Percentiles rank a stretch among this genome's conserved stretches.
These are phyloP conservation scores for Vanessa cardui DNA, from an alignment of 2,888 invertebrate genomes.

Conservation along the genomic window DNA sequence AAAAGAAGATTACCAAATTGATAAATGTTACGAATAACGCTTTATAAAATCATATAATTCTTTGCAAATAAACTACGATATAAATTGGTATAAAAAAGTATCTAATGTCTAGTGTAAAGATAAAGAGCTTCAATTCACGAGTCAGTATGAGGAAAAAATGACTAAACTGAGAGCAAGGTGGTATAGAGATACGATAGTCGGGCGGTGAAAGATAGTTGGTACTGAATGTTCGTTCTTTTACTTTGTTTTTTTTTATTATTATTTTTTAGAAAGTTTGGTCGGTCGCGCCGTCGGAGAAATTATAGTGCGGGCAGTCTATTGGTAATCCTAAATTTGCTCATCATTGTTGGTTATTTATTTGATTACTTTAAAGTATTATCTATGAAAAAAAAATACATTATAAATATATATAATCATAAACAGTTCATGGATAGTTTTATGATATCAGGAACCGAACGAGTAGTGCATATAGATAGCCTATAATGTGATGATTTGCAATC, in stretches of 20 bases:
- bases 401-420: background rate
- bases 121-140: slow-evolving; percentile 31
- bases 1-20: slow-evolving; percentile 10
- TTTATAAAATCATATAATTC: background rate
- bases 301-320: slow-evolving; percentile 66
- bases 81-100: slow-evolving; percentile 9
- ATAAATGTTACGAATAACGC: slow-evolving; percentile 2
- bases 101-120: slow-evolving; percentile 10
- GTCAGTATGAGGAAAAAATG: slow-evolving; percentile 48
- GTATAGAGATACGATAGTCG: slow-evolving; percentile 65
- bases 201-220: slow-evolving; percentile 78
- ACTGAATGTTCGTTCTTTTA: slow-evolving; percentile 77
- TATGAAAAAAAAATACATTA: slow-evolving; percentile 1
- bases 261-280: slow-evolving; percentile 81
- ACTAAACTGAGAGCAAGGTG: slow-evolving; percentile 44
- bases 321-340: slow-evolving; percentile 69
- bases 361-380: slow-evolving; percentile 48
- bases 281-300: slow-evolving; percentile 78
- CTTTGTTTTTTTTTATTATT: slow-evolving; percentile 64
- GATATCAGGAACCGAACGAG: slow-evolving; percentile 25
- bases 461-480: slow-evolving; percentile 26
- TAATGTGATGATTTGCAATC: slow-evolving; percentile 23
- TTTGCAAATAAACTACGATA: slow-evolving; percentile 3
- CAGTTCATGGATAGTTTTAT: slow-evolving; percentile 1
- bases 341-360: slow-evolving; percentile 68